Percentiles rank a stretch among this genome's conserved stretches.
Evolutionary conservation across 2,113 vertebrate species (phyloP).

Genomic region (Cryptotis parvus): DNA sequence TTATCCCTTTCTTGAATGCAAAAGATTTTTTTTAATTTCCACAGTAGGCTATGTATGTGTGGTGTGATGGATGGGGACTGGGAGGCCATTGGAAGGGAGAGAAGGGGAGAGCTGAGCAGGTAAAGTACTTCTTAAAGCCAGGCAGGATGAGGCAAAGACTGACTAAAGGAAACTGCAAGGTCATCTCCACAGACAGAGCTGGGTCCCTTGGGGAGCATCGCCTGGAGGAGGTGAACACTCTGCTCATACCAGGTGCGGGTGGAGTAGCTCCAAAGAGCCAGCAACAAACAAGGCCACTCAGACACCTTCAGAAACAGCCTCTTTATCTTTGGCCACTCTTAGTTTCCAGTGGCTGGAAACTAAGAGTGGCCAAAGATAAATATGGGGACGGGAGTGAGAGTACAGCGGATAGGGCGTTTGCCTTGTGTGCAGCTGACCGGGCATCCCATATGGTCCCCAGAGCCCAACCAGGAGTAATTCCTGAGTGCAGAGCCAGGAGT

Average conservation of each 20-base stretch:
- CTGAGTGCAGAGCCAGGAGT: too few relatives aligned
- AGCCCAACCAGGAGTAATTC: too few relatives aligned
- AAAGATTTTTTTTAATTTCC: not conserved
- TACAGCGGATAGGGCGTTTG: too few relatives aligned
- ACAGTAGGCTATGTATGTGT: not conserved
- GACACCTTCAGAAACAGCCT: not conserved
- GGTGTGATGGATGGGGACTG: too few relatives aligned
- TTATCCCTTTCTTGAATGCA: not conserved
- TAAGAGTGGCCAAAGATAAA: not conserved
- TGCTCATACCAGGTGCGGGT: fast-evolving
- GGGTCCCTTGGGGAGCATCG: fast-evolving
- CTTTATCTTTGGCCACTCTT: not conserved
- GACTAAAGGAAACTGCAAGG: not conserved
- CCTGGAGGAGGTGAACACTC: not conserved
- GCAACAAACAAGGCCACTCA: not conserved
- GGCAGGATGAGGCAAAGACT: not conserved
- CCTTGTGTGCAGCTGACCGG: too few relatives aligned
- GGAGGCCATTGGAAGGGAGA: too few relatives aligned
- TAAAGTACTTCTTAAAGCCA: not conserved
- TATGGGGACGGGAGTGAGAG: too few relatives aligned
- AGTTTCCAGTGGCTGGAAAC: not conserved
- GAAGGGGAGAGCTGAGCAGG: not conserved
- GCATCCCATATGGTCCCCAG: too few relatives aligned
- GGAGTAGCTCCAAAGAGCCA: not conserved
- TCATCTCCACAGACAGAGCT: not conserved